Base-by-base conservation (phyloP, 2,888 invertebrate species). In the Drosophila eohydei region DNA sequence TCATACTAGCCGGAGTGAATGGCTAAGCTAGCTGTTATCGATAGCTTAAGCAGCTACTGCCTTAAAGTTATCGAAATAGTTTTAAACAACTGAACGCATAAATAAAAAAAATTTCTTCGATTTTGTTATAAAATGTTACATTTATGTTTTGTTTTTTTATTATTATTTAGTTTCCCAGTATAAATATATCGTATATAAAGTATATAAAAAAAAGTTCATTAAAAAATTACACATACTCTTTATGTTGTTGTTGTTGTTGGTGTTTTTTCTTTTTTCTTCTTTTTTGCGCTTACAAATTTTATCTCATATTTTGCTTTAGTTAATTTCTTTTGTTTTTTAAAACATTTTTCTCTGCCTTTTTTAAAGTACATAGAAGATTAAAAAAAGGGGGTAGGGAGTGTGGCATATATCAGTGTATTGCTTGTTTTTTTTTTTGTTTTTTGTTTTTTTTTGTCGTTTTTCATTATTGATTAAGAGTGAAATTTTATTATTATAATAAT, bases 101-200 rank as follows among this genome's bases (percentile, higher is more conserved):
- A 30, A 48, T 6, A 43, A 21, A 16, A 38, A 26, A 28, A 36
- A n/a, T 0, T 28, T n/a, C 3, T 30, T 40, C 2, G 2, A 4
- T 66, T 79, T 84, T 82, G 85, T 87, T 87, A 84, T 84, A 87
- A 84, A 84, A 84, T 84, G 84, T 87, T 84, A 88, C 85, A 84
- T 84, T 84, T 80, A 87, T 80, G 71, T 50, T 81, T 81, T 81
- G n/a, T 9, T n/a, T 32, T 32, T 28, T 50, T 46, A 46, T 85
- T 76, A 83, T 84, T 86, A 78, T 78, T 74, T 74, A 61, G 75
- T 83, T 71, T 84, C 70, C 84, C 88, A 84, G 88, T 84, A 84
- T 84, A 84, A 87, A 84, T 84, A 84, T 84, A 84, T 84, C 72
- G 68, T 82, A 85, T 84, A 82, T 84, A 87, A 84, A 84, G 88